phyloP scores from a whole-genome alignment of 2,797 vertebrate species.

The Rhabdophis nuchalis region DNA sequence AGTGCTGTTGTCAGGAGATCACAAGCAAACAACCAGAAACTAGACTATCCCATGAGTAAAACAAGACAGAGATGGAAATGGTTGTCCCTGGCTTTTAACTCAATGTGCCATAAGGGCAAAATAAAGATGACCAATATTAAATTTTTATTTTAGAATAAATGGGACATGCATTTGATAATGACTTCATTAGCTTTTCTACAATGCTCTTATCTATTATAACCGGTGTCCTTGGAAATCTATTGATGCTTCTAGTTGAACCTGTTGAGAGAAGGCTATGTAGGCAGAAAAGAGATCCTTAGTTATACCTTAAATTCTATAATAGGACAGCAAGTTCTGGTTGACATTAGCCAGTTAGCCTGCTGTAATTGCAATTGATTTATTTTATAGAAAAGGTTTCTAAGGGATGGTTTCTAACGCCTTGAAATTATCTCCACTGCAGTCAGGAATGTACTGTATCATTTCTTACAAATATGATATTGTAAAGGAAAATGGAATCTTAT shows the following conservation, averaged over 20 bases:
- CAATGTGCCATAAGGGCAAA: not conserved
- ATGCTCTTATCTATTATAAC: not conserved
- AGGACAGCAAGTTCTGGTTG: not conserved
- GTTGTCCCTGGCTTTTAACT: not conserved
- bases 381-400: not conserved
- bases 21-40: not conserved
- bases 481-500: not conserved
- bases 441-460: not conserved
- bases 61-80: not conserved
- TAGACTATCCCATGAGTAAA: not conserved
- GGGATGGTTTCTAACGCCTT: no score
- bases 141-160: not conserved
- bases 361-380: not conserved
- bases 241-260: not conserved
- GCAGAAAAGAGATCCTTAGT: not conserved
- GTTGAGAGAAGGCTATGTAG: not conserved
- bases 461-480: not conserved
- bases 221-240: not conserved
- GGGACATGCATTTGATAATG: not conserved
- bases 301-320: not conserved
- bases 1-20: not conserved
- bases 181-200: not conserved
- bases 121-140: not conserved
- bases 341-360: not conserved
- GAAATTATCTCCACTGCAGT: not conserved